Percentiles rank a stretch among this genome's conserved stretches.
phyloP scores from a whole-genome alignment of 30 jellyfish, hydroid and myxozoan species.

The Nemopilema nomurai region DNA sequence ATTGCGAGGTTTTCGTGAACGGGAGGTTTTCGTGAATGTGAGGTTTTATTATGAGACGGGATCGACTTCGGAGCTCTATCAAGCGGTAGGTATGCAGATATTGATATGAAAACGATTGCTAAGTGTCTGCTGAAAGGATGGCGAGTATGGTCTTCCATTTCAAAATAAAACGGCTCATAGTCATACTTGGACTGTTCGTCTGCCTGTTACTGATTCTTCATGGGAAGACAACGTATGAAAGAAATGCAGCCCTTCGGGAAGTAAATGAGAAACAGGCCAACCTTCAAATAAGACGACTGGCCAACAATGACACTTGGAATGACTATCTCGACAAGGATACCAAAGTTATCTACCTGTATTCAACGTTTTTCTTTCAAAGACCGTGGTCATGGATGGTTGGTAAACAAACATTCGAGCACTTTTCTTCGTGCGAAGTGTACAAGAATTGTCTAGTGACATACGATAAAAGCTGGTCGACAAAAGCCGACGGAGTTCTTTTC shows the following conservation, averaged over 20 bases:
- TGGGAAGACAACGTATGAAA: not conserved
- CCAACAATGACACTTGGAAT: constrained; percentile 34
- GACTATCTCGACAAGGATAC: constrained; percentile 6
- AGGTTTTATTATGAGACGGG: too few relatives aligned
- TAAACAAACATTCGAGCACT: constrained; percentile 32
- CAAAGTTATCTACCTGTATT: constrained; percentile 65
- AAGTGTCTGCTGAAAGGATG: too few relatives aligned
- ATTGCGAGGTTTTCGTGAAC: too few relatives aligned
- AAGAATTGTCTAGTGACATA: constrained; percentile 76
- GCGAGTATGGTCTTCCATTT: not conserved
- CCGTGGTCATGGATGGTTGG: constrained; percentile 65
- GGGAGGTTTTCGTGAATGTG: too few relatives aligned
- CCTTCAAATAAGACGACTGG: too few relatives aligned
- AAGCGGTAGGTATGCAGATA: too few relatives aligned
- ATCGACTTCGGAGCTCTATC: too few relatives aligned
- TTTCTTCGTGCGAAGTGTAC: constrained; percentile 43
- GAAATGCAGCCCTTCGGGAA: too few relatives aligned
- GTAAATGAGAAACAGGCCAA: too few relatives aligned
- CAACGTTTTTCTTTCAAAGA: constrained; percentile 69
- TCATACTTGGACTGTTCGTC: not conserved
- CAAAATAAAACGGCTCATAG: not conserved
- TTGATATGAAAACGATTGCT: too few relatives aligned
- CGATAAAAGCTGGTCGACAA: constrained; percentile 50
- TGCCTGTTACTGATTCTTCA: not conserved
- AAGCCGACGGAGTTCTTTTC: constrained; percentile 78